A percentile compares a stretch with the other conserved stretches of the same genome.
These are phyloP conservation scores for Hetaerina americana DNA, from an alignment of 1,140 invertebrate species.

Conservation along the genomic window DNA sequence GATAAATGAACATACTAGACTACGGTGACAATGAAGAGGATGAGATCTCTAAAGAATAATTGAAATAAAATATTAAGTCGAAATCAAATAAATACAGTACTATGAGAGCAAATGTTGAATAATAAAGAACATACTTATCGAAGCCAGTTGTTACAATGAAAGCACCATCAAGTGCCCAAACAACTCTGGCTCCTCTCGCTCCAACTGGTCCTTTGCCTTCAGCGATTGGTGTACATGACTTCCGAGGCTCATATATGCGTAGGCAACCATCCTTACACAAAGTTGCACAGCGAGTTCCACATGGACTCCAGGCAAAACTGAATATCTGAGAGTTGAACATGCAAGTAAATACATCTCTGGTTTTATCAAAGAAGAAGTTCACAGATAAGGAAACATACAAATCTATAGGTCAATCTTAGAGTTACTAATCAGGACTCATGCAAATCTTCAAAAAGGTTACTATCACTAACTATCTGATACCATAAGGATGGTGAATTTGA, in stretches of 20 bases:
- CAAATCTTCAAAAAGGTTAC: neutral
- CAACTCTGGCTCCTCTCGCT: conserved; percentile 68
- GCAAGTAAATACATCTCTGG: neutral
- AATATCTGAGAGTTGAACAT: conserved; percentile 55
- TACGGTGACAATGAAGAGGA: too few relatives aligned
- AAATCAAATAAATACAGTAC: neutral
- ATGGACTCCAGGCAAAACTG: conserved; percentile 79
- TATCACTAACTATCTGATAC: too few relatives aligned
- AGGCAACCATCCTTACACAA: conserved; percentile 82
- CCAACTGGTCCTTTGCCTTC: conserved; percentile 75
- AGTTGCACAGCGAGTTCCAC: conserved; percentile 69
- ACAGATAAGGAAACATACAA: conserved; percentile 3
- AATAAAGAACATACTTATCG: conserved; percentile 54
- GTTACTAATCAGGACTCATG: neutral
- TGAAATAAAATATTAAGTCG: conserved; percentile 1
- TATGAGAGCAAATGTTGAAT: neutral
- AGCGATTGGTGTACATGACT: conserved; percentile 44
- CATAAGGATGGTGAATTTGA: too few relatives aligned
- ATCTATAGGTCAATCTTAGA: neutral
- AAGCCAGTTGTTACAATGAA: conserved; percentile 81
- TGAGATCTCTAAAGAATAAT: too few relatives aligned
- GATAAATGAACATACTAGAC: too few relatives aligned
- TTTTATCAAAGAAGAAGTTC: neutral
- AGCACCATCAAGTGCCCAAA: conserved; percentile 75
- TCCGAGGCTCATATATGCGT: conserved; percentile 64